These are phyloP conservation scores for Mastomys coucha DNA, from an alignment of 2,113 vertebrate genomes.

Conservation along the genomic window DNA sequence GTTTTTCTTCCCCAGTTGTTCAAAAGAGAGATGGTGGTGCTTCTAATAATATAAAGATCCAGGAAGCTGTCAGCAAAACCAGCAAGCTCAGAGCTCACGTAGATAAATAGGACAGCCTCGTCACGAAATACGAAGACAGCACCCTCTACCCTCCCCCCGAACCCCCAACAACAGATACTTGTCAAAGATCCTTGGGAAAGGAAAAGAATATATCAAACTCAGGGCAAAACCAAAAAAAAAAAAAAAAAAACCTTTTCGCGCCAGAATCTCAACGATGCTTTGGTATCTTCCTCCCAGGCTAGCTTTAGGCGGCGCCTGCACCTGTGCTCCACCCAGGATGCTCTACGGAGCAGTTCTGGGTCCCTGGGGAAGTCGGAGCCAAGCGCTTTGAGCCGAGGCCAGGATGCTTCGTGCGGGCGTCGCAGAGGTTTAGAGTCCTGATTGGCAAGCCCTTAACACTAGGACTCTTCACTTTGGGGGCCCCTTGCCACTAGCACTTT, in stretches of 20 bases:
- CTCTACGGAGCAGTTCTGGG: not conserved
- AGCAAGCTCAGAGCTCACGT: not conserved
- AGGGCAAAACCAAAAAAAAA: conserved; percentile 52
- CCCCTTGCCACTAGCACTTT: not conserved
- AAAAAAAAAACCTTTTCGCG: too few species aligned
- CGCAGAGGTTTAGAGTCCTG: not conserved
- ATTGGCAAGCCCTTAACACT: not conserved
- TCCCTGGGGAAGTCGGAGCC: not conserved
- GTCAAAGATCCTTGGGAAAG: conserved; percentile 4
- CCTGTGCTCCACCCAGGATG: not conserved
- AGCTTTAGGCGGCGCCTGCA: not conserved
- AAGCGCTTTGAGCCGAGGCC: not conserved
- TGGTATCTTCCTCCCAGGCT: not conserved
- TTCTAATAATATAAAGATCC: conserved; percentile 59
- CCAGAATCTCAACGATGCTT: not conserved
- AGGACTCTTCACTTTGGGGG: not conserved
- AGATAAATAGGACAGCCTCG: conserved; percentile 51
- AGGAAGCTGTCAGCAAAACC: not conserved
- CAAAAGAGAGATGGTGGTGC: conserved; percentile 35
- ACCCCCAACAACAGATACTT: not conserved
- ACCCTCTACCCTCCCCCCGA: too few species aligned
- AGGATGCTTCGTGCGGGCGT: not conserved
- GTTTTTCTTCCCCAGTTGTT: conserved; percentile 50
- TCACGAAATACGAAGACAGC: conserved; percentile 38
- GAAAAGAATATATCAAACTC: conserved; percentile 38